phyloP scores from a whole-genome alignment of 2,113 vertebrate species.

The Pelodiscus sinensis region DNA sequence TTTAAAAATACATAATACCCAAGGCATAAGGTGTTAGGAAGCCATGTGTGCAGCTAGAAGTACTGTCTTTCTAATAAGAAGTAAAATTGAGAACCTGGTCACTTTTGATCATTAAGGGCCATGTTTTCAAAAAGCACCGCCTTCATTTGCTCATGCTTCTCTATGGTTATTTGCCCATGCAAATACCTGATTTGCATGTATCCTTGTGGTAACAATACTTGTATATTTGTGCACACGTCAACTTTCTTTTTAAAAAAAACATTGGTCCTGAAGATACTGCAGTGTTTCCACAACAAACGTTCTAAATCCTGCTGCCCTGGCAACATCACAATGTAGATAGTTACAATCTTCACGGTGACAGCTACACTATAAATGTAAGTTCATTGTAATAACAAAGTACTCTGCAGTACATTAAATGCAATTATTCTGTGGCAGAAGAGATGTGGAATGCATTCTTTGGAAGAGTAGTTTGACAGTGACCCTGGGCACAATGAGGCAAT shows the following conservation, averaged over 20 bases:
- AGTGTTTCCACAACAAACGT: not conserved
- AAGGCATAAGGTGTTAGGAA: not conserved
- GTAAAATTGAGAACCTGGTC: not conserved
- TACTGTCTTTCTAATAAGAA: not conserved
- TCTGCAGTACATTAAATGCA: not conserved
- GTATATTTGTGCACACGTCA: not conserved
- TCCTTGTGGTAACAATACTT: not conserved
- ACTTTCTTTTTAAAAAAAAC: not conserved
- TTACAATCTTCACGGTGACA: not conserved
- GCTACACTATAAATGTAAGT: not conserved
- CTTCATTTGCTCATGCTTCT: not conserved
- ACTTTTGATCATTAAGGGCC: not conserved
- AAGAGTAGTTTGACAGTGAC: not conserved
- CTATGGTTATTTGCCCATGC: not conserved
- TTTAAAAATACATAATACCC: not conserved
- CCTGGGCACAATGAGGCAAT: not conserved
- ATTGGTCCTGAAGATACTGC: not conserved
- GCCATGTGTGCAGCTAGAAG: not conserved
- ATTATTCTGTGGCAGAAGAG: not conserved
- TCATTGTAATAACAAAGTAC: not conserved
- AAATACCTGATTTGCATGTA: not conserved
- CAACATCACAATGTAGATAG: not conserved
- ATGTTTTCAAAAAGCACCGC: not conserved
- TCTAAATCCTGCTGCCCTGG: not conserved
- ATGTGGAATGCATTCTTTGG: not conserved